Percentiles rank a stretch among this genome's conserved stretches.
phyloP scores from a whole-genome alignment of 2,888 invertebrate genomes.

The Nymphalis polychloros region DNA sequence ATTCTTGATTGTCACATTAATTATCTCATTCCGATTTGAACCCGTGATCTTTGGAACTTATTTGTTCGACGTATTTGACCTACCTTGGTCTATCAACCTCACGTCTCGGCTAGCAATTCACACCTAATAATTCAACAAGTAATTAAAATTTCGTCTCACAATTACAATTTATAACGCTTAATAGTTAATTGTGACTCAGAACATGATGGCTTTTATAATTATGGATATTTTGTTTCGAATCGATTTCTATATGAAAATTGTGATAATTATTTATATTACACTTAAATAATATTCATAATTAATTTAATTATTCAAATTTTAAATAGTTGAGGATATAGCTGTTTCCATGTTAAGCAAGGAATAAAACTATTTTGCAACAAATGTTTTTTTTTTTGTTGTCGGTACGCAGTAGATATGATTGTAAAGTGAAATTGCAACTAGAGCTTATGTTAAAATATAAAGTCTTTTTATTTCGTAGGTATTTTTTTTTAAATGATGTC shows the following conservation, averaged over 20 bases:
- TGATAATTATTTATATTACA: constrained; percentile 1
- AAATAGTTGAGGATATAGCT: background rate
- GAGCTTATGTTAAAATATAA: too few relatives aligned
- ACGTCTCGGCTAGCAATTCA: constrained; percentile 60
- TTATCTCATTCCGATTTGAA: background rate
- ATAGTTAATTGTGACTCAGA: constrained; percentile 25
- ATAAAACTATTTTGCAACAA: too few relatives aligned
- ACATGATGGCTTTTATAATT: background rate
- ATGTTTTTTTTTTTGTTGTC: too few relatives aligned
- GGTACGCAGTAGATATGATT: too few relatives aligned
- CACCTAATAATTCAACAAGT: constrained; percentile 75
- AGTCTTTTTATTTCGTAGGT: too few relatives aligned
- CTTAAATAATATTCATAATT: background rate
- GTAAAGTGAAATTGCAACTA: too few relatives aligned
- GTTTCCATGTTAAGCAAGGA: background rate
- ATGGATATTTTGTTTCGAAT: constrained; percentile 1
- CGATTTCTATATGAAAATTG: constrained; percentile 1
- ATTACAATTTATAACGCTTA: constrained; percentile 24
- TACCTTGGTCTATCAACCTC: constrained; percentile 67
- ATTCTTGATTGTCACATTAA: background rate
- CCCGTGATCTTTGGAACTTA: background rate
- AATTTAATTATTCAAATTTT: background rate
- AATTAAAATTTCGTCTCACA: constrained; percentile 54
- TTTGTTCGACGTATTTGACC: constrained; percentile 52
- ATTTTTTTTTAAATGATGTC: too few relatives aligned